Evolutionary conservation across 2,113 vertebrate species (phyloP), one percentile per base, ranked within the genome.

Genomic region (Ageneiosus marmoratus): DNA sequence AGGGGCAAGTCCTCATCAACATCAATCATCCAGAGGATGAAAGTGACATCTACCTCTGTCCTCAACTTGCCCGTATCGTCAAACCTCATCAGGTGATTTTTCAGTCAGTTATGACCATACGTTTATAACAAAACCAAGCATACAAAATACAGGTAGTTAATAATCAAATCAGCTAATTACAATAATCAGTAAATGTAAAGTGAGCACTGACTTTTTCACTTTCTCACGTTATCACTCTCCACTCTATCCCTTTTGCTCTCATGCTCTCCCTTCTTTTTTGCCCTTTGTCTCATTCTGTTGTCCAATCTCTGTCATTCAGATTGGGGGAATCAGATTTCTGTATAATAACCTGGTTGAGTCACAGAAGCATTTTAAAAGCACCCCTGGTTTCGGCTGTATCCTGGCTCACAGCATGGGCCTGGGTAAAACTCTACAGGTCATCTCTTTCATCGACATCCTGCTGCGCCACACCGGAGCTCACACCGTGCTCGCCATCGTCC

Each of bases 361-460:
- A 1, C 87, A 96, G 94, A 95, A 98, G 89, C 94, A 94, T 41
- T 99, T 97, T 91, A 90, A 94, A 91, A 94, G 92, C 92, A 97
- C 95, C 91, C 95, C 92, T 80, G 98, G 98, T 0, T 98, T 99
- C 79, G 98, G 98, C 89, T 99, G 98, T 84, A 97, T 99, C 90
- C 95, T 99, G 83, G 98, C 97, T 51, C 98, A 99, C 90, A 98
- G 97, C 91, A 99, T 99, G 98, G 98, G 98, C 56, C 92, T 99
- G 86, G 98, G 98, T 70, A 99, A 99, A 90, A 99, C 98, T 4
- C 93, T 99, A 87, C 97, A 99, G 90, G 96, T 99, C 92, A 98
- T 99, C 94, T 96, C 98, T 88, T 98, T 99, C 92, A 91, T 99
- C 53, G 97, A 99, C 77, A 90, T 97, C 80, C 96, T 99, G 85